Percentiles rank a stretch among this genome's conserved stretches.
Conservation (phyloP, 2,888 invertebrate species). For the Drosophila diplacantha region DNA sequence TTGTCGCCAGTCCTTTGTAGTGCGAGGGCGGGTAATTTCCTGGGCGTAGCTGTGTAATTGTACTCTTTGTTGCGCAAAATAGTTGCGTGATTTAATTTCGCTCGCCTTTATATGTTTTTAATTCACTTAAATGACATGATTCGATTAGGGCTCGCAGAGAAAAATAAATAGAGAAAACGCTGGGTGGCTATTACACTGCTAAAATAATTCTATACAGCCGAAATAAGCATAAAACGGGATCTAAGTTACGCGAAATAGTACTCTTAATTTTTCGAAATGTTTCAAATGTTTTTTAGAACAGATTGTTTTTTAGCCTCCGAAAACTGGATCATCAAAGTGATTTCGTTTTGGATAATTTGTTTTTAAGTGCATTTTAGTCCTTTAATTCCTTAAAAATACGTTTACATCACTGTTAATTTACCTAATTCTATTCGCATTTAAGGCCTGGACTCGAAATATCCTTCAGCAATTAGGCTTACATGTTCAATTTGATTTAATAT, state of each 20-base stretch:
- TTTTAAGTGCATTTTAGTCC: neutral
- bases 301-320: too few relatives aligned
- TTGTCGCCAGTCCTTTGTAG: slow-evolving; percentile 15
- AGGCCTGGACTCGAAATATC: neutral
- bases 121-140: slow-evolving; percentile 61
- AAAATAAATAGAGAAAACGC: slow-evolving; percentile 13
- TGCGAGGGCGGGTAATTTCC: slow-evolving; percentile 11
- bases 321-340: too few relatives aligned
- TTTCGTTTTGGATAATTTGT: neutral
- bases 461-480: neutral
- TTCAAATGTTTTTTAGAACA: neutral
- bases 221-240: too few relatives aligned
- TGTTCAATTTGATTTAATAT: neutral
- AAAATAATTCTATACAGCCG: neutral
- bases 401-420: neutral
- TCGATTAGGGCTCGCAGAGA: slow-evolving; percentile 46
- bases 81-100: slow-evolving; percentile 69
- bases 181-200: slow-evolving; percentile 3
- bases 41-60: slow-evolving; percentile 48
- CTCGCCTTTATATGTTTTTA: slow-evolving; percentile 62
- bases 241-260: too few relatives aligned
- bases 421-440: neutral
- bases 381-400: neutral
- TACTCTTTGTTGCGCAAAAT: slow-evolving; percentile 65
- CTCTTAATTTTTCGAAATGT: neutral